A percentile compares a stretch with the other conserved stretches of the same genome.
phyloP scores from a whole-genome alignment of 2,797 vertebrate species.

The Catamblyrhynchus diadema region DNA sequence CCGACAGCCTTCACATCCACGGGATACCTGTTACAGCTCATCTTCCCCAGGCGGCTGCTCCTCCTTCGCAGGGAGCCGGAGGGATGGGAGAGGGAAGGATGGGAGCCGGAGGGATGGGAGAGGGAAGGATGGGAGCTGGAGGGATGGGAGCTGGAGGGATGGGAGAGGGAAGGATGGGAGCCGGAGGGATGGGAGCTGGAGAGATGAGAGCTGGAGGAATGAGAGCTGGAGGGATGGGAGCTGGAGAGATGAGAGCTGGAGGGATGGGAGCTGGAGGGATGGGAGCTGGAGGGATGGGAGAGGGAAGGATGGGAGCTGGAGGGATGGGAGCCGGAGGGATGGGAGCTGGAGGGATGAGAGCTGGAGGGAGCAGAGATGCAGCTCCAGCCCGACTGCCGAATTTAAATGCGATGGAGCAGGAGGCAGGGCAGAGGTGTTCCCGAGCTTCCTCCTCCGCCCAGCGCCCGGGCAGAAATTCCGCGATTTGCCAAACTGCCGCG shows the following conservation, averaged over 20 bases:
- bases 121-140: not conserved
- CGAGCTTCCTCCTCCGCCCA: conserved; percentile 36
- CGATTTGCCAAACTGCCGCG: not conserved
- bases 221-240: not conserved
- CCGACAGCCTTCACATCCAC: conserved; percentile 53
- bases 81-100: not conserved
- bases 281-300: too few species aligned
- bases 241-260: too few species aligned
- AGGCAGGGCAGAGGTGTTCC: not conserved
- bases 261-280: too few species aligned
- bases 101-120: not conserved
- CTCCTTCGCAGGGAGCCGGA: not conserved
- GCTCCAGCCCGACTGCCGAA: not conserved
- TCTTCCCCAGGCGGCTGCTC: not conserved
- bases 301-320: not conserved
- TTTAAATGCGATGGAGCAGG: not conserved
- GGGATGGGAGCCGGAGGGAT: not conserved
- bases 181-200: not conserved
- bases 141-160: not conserved
- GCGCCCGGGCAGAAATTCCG: not conserved
- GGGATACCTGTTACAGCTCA: conserved; percentile 33
- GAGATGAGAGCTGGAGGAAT: not conserved
- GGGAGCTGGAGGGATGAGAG: not conserved
- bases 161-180: not conserved
- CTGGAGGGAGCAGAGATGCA: not conserved